Conservation (phyloP, 2,113 vertebrate genomes). For the Limnothrissa miodon region DNA sequence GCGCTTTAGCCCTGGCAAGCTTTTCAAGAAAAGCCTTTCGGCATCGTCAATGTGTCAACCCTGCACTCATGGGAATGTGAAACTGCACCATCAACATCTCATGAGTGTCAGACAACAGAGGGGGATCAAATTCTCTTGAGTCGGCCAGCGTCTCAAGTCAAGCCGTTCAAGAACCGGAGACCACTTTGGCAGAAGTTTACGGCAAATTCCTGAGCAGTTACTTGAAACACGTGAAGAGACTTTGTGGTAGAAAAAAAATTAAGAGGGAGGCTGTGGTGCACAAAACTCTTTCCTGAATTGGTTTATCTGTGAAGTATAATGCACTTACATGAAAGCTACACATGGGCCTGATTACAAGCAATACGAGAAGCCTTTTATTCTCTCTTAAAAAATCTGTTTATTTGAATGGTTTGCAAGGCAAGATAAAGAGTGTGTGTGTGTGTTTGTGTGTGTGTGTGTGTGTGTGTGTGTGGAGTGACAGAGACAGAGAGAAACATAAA, state of each 20-base stretch:
- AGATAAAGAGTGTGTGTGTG: no score
- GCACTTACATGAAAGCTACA: not conserved
- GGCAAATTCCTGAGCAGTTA: not conserved
- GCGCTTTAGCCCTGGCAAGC: not conserved
- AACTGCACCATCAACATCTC: not conserved
- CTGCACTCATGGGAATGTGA: not conserved
- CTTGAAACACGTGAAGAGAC: not conserved
- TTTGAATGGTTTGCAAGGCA: not conserved
- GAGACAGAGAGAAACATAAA: not conserved
- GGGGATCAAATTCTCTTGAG: constrained; percentile 1
- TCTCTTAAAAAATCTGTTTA: not conserved
- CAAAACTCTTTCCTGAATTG: not conserved
- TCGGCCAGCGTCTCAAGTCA: not conserved
- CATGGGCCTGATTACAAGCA: not conserved
- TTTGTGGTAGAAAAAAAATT: not conserved
- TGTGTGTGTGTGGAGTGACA: not conserved
- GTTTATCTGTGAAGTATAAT: not conserved
- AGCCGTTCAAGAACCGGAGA: not conserved
- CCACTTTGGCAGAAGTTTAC: not conserved
- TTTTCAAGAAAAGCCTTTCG: not conserved
- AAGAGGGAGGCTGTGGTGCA: not conserved
- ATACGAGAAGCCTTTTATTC: not conserved
- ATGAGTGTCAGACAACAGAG: not conserved
- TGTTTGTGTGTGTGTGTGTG: no score
- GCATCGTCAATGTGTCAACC: not conserved